A percentile compares a stretch with the other conserved stretches of the same genome.
Evolutionary conservation across 2,113 vertebrate species (phyloP).

Genomic region (Oenanthe oenanthe): DNA sequence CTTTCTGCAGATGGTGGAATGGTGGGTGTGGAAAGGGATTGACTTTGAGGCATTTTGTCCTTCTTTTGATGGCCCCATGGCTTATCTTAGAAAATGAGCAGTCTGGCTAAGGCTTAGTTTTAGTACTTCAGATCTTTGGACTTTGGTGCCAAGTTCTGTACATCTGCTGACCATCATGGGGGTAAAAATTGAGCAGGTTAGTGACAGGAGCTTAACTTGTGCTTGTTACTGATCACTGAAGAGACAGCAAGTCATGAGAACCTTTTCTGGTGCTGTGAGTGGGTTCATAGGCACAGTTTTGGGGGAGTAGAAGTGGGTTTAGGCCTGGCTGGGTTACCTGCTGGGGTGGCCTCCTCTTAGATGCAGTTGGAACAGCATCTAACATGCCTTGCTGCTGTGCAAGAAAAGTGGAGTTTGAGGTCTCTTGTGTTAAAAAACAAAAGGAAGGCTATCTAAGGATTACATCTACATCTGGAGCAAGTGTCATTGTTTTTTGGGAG

Average conservation of each 20-base stretch:
- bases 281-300: not conserved
- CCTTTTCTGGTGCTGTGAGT: not conserved
- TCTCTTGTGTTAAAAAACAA: not conserved
- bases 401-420: not conserved
- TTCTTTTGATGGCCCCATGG: not conserved
- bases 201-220: not conserved
- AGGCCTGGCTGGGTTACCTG: not conserved
- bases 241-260: not conserved
- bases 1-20: not conserved
- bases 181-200: not conserved
- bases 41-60: not conserved
- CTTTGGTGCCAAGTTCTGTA: not conserved
- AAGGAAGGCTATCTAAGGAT: not conserved
- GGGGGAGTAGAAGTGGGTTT: not conserved
- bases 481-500: fast-evolving
- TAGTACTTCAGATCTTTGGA: not conserved
- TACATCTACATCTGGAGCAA: not conserved
- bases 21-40: not conserved
- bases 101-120: not conserved
- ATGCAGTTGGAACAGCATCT: not conserved
- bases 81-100: not conserved
- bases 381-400: not conserved
- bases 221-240: not conserved
- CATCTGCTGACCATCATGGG: not conserved
- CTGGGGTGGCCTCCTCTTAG: not conserved